A percentile compares a stretch with the other conserved stretches of the same genome.
Conservation (phyloP, 2,888 invertebrate species). For the Tetragonula carbonaria region DNA sequence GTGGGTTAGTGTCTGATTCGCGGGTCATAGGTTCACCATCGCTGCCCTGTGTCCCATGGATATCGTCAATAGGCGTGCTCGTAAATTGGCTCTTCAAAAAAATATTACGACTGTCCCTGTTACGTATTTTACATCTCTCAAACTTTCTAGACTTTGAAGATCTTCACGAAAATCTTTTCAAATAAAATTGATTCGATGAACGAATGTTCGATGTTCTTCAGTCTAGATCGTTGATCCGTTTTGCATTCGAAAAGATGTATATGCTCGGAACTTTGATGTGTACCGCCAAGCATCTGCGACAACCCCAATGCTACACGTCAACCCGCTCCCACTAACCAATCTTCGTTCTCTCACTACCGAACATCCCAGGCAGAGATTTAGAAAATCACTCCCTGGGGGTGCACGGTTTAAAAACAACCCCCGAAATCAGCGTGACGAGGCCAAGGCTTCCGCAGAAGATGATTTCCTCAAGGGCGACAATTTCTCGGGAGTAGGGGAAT, state of each 20-base stretch:
- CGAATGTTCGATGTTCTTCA: not conserved
- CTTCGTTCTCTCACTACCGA: conserved; percentile 19
- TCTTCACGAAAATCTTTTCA: not conserved
- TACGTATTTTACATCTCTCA: no score
- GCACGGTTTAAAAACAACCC: conserved; percentile 28
- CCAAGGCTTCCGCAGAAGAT: conserved; percentile 67
- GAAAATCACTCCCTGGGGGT: conserved; percentile 21
- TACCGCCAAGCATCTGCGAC: no score
- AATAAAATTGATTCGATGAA: not conserved
- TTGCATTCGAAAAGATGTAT: not conserved
- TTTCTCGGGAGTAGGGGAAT: conserved; percentile 60
- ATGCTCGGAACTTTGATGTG: not conserved
- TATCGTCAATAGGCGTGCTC: no score
- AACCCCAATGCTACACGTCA: no score
- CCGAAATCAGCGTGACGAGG: conserved; percentile 70
- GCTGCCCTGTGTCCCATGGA: no score
- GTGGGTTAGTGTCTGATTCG: no score
- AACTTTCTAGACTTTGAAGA: no score
- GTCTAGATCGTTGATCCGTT: not conserved
- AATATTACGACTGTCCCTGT: no score
- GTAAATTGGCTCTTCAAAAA: no score
- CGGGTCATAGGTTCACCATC: no score
- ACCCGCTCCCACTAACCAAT: conserved; percentile 9
- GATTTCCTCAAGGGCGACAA: conserved; percentile 72
- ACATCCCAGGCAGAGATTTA: not conserved